phyloP scores from a whole-genome alignment of 1,140 invertebrate genomes.

The Drosophila oshimai region DNA sequence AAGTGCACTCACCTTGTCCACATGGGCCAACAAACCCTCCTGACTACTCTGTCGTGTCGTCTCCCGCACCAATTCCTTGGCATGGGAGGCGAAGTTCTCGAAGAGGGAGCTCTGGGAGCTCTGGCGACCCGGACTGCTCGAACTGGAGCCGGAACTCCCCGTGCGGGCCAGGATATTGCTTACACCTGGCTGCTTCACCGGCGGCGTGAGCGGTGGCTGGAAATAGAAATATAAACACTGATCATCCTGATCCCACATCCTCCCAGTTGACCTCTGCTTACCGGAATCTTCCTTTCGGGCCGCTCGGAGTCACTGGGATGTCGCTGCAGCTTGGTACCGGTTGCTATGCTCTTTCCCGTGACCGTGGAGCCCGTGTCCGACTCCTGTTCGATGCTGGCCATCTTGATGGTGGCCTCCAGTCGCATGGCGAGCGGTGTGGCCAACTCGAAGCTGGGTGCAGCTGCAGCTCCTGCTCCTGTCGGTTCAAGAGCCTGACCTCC shows the following conservation, averaged over 20 bases:
- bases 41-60: slow-evolving; percentile 94
- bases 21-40: slow-evolving; percentile 93
- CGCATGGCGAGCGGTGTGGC: slow-evolving; percentile 71
- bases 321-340: slow-evolving; percentile 35
- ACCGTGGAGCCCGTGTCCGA: slow-evolving; percentile 27
- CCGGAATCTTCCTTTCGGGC: slow-evolving; percentile 70
- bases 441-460: slow-evolving; percentile 55
- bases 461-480: not conserved
- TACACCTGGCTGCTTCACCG: slow-evolving; percentile 86
- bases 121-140: slow-evolving; percentile 85
- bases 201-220: slow-evolving; percentile 83
- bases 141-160: slow-evolving; percentile 86
- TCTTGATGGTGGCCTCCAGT: slow-evolving; percentile 72
- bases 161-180: slow-evolving; percentile 86
- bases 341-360: slow-evolving; percentile 8
- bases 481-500: not conserved
- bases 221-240: no score
- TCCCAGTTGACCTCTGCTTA: slow-evolving; percentile 9
- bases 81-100: slow-evolving; percentile 92
- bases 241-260: no score
- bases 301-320: slow-evolving; percentile 63
- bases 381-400: slow-evolving; percentile 71
- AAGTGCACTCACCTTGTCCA: slow-evolving; percentile 90
- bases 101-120: slow-evolving; percentile 91
- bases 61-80: slow-evolving; percentile 92